Evolutionary conservation across 2,888 invertebrate species (phyloP), one percentile per base, ranked within the genome.

Genomic region (Aspidiotus destructor): DNA sequence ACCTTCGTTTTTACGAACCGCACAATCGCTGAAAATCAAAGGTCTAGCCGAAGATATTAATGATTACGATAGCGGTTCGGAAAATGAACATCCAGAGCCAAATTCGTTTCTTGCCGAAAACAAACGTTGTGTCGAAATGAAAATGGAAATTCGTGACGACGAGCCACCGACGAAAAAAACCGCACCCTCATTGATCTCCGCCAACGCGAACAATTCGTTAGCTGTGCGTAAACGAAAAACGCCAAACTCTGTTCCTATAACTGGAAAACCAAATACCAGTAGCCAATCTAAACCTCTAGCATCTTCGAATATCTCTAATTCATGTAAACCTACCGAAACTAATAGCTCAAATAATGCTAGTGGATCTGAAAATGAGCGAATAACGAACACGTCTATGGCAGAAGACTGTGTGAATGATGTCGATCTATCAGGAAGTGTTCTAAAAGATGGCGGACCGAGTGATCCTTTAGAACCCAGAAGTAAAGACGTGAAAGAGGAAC

Each of bases 1-100:
- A 77, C 88, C 89, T 61, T 89, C 91, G 40, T 80, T 94, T 75
- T 79, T 93, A 42, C 53, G 62, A 16, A 69, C 69, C 41, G 69
- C 69, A 69, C 69, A 69, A 55, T 69, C 69, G 15, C 48, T 69
- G n/a, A 69, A 68, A 68, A 58, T 62, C 41, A 62, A 70, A 60
- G 62, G 62, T n/a, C 40, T 68, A 52, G 52, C 69, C 28, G 69
- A 69, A 62, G 69, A 69, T n/a, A 42, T 55, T 10, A 62, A 62
- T 52, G 69, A 69, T 42, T 68, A 62, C 52, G 61, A 68, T 28
- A 42, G 64, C n/a, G 58, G 48, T n/a, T 67, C 67, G 9, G 67
- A 67, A 6, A 58, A 57, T 48, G 67, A 67, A 52, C 67, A 67
- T 15, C 58, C 57, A 48, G 67, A 58, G 17, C 58, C 41, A 40